A percentile compares a stretch with the other conserved stretches of the same genome.
Conservation (phyloP, 23 tunicate species). For the Botrylloides violaceus region DNA sequence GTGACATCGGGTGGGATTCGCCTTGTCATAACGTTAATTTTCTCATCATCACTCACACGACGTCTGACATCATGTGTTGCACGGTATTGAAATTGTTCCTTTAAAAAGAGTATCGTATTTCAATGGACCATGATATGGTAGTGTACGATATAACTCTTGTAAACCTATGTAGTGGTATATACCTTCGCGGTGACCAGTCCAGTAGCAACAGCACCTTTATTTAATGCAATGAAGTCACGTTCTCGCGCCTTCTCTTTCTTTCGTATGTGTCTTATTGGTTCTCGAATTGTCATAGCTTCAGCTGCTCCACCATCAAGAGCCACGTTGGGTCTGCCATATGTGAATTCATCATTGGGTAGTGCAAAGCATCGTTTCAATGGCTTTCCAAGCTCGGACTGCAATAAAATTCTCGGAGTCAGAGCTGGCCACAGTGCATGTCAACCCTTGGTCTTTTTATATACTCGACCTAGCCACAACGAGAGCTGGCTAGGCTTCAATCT, state of each 20-base stretch:
- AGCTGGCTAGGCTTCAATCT: too few relatives aligned
- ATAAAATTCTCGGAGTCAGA: conserved; percentile 2
- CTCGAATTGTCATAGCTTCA: conserved; percentile 82
- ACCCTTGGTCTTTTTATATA: too few relatives aligned
- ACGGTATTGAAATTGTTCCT: conserved; percentile 80
- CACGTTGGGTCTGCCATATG: conserved; percentile 72
- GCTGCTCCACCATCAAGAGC: conserved; percentile 77
- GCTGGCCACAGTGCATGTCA: too few relatives aligned
- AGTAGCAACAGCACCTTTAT: conserved; percentile 65
- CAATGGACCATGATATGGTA: too few relatives aligned
- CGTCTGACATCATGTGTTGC: conserved; percentile 80
- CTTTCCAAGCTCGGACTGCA: conserved; percentile 67
- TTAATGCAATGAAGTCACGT: conserved; percentile 80
- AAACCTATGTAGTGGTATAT: too few relatives aligned
- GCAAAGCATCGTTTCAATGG: conserved; percentile 72
- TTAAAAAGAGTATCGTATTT: neutral
- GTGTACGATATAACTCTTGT: too few relatives aligned
- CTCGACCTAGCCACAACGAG: too few relatives aligned
- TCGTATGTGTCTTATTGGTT: conserved; percentile 60
- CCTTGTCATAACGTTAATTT: conserved; percentile 63
- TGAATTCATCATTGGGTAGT: conserved; percentile 56
- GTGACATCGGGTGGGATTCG: conserved; percentile 86
- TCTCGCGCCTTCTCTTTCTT: conserved; percentile 42
- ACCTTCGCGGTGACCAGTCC: conserved; percentile 85
- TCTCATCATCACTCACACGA: conserved; percentile 60